phyloP scores from a whole-genome alignment of 2,888 invertebrate species.

The Bhutanitis thaidina region DNA sequence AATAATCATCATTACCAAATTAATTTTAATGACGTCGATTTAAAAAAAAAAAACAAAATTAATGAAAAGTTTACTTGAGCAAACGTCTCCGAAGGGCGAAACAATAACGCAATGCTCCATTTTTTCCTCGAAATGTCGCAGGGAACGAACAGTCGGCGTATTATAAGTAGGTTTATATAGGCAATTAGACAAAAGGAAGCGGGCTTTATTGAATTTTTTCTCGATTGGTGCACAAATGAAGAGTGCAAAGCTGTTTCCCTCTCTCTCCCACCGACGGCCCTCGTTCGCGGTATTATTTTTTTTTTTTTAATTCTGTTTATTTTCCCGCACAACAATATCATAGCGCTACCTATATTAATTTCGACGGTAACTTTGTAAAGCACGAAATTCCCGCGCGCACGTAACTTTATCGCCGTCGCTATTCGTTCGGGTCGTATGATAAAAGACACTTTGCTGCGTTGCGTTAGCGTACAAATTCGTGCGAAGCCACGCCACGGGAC shows the following conservation, averaged over 20 bases:
- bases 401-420: slow-evolving; percentile 43
- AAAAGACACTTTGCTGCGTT: slow-evolving; percentile 36
- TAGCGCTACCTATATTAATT: slow-evolving; percentile 20
- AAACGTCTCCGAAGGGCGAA: slow-evolving; percentile 29
- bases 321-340: slow-evolving; percentile 29
- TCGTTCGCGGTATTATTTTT: slow-evolving; percentile 42
- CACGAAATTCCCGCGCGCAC: slow-evolving; percentile 41
- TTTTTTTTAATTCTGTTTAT: slow-evolving; percentile 58
- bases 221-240: slow-evolving; percentile 72
- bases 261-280: slow-evolving; percentile 59
- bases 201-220: slow-evolving; percentile 76
- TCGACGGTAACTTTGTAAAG: slow-evolving; percentile 34
- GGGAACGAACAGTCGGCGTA: slow-evolving; percentile 50
- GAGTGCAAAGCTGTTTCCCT: slow-evolving; percentile 62
- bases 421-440: slow-evolving; percentile 25
- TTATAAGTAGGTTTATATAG: slow-evolving; percentile 64
- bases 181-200: slow-evolving; percentile 75
- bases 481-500: slow-evolving; percentile 45
- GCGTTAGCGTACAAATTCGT: slow-evolving; percentile 41
- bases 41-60: not conserved
- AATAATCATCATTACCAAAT: not conserved
- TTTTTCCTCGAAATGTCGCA: slow-evolving; percentile 46
- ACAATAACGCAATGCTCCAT: slow-evolving; percentile 36
- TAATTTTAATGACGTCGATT: not conserved
- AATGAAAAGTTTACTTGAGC: slow-evolving; percentile 20